These are phyloP conservation scores for Irena cyanogastra DNA, from an alignment of 2,113 vertebrate species.

Conservation along the genomic window DNA sequence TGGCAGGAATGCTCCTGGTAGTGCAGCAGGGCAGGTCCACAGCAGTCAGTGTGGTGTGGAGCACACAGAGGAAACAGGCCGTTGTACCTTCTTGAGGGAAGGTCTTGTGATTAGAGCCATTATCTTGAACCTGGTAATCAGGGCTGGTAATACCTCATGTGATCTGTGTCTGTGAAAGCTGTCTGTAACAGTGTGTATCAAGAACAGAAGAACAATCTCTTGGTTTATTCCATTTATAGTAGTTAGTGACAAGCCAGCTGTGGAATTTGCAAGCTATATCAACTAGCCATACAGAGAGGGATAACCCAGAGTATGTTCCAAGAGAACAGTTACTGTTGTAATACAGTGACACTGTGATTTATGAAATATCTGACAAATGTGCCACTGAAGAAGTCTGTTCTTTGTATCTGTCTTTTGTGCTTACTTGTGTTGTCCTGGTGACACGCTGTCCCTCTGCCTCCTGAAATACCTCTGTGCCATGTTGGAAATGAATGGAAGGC, in stretches of 20 bases:
- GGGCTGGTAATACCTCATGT: neutral
- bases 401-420: constrained; percentile 68
- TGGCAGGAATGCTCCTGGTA: neutral
- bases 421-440: constrained; percentile 64
- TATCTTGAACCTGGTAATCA: neutral
- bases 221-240: constrained; percentile 58
- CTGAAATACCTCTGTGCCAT: constrained; percentile 47
- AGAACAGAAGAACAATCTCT: neutral
- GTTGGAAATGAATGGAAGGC: constrained; percentile 32
- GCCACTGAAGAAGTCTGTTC: constrained; percentile 64
- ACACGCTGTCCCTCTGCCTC: constrained; percentile 40
- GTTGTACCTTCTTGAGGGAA: neutral
- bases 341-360: constrained; percentile 66
- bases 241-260: constrained; percentile 62
- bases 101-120: neutral
- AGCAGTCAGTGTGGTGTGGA: neutral
- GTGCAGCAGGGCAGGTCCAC: neutral
- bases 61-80: neutral
- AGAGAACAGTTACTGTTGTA: constrained; percentile 55
- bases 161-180: neutral
- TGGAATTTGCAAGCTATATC: constrained; percentile 57
- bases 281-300: neutral
- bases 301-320: constrained; percentile 13
- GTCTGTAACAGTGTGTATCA: neutral
- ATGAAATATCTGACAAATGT: constrained; percentile 62